Evolutionary conservation across 1,140 invertebrate genomes (phyloP).

Genomic region (Semibalanus balanoides): DNA sequence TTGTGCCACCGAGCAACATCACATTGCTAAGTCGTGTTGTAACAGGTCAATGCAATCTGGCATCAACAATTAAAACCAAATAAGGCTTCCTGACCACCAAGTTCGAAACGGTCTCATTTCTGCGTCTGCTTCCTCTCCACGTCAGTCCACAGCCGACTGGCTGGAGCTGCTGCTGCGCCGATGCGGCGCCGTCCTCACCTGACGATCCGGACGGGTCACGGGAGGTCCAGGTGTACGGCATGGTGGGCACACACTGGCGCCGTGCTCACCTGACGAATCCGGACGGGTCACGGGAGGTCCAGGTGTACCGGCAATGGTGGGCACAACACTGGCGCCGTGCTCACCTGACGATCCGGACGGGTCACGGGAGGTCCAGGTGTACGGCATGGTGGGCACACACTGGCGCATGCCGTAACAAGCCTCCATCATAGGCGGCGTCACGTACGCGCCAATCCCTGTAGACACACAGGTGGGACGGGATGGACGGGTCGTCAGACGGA

Average conservation of each 20-base stretch:
- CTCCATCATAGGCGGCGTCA: slow-evolving; percentile 93
- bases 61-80: too few species aligned
- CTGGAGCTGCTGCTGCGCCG: too few species aligned
- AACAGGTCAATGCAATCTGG: too few species aligned
- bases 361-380: slow-evolving; percentile 90
- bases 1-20: too few species aligned
- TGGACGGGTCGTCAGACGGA: too few species aligned
- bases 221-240: slow-evolving; percentile 87
- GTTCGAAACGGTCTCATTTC: too few species aligned
- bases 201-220: slow-evolving; percentile 44
- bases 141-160: too few species aligned
- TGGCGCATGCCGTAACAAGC: slow-evolving; percentile 42
- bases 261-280: not conserved
- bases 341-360: slow-evolving; percentile 27
- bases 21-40: too few species aligned
- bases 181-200: not conserved
- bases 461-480: too few species aligned
- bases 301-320: slow-evolving; percentile 69
- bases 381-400: slow-evolving; percentile 37
- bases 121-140: too few species aligned
- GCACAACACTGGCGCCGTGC: slow-evolving; percentile 28
- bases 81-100: too few species aligned
- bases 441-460: slow-evolving; percentile 88
- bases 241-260: slow-evolving; percentile 5
- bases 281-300: slow-evolving; percentile 72